Base-by-base conservation (phyloP, 2,113 vertebrate species). In the Pantherophis guttatus region DNA sequence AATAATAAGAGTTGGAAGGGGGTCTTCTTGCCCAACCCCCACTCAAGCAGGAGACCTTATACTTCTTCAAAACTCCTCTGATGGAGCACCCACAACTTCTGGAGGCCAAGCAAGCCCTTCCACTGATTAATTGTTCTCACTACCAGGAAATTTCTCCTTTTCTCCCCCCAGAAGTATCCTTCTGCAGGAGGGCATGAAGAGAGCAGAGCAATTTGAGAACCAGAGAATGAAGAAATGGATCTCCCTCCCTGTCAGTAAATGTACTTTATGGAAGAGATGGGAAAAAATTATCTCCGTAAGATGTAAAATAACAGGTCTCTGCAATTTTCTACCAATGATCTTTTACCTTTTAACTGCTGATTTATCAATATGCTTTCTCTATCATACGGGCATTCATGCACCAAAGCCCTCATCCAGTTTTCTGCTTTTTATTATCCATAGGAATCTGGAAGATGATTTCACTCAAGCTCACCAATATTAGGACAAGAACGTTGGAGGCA, bases 401-500 rank as follows among this genome's bases (percentile, higher is more conserved):
- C 48, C 58, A 93, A 85, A 89, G 87, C 92, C 92, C 54, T 88
- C 81, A 87, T 65, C 33, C 54, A 39, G 3, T n/a, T 93, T 86
- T 93, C 59, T 81, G 55, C 86, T 6, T 48, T 5, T 90, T 86
- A 52, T n/a, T 53, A 75, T 58, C 21, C 19, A 39, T 29, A 10
- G 33, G 54, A 58, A 44, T 6, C 39, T 75, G 62, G 53, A 93
- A 89, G 39, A 33, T 39, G 24, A 24, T 85, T 81, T 58, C 29
- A 24, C n/a, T 33, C 39, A 33, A 13, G 87, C 7, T 55, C 39
- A 17, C 1, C 13, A 88, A 29, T 23, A 24, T 44, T 24, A 23
- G 50, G 10, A 44, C 24, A 93, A 90, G 26, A 39, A 89, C 0
- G 57, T 58, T 58, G 57, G 57, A 62, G 59, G 24, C 3, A 10